Base-by-base conservation (phyloP, 2,888 invertebrate species). In the Hyppa rectilinea region DNA sequence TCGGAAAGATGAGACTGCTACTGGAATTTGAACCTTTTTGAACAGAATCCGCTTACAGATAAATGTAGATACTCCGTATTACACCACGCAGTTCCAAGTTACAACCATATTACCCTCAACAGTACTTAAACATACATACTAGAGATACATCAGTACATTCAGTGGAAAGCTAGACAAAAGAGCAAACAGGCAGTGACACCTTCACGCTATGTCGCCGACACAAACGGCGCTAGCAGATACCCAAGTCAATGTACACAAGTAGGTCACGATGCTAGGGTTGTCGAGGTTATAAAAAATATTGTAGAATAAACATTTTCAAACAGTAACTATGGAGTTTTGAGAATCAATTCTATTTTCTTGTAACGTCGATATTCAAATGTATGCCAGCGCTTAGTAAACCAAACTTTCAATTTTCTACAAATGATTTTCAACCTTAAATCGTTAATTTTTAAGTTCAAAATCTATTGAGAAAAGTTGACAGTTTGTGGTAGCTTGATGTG, bases 221-320 rank as follows among this genome's bases (percentile, higher is more conserved):
- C 74, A 62, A 67, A 67, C 50, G 60, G 64, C 29, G 56, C 56
- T 53, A 65, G 69, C 69, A 81, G 82, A 69, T 36, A 80, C 47
- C 61, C 40, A 65, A 78, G 78, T 77, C 78, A 69, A 78, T 65
- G 66, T 58, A 71, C 71, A 45, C 68, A 78, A 83, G 71, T 75
- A 56, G 83, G 82, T 83, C 83, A 83, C 31, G 2, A 2, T 7
- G 4, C 6, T 55, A 82, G 74, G 78, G 81, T 17, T 82, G 73
- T 10, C 79, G 1, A 49, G 31, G 31, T 14, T n/a, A n/a, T 5
- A 9, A 7, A 29, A 40, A 29, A 40, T 40, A 14, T 40, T 38
- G 10, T 31, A n/a, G n/a, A n/a, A n/a, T n/a, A 12, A n/a, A 55
- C 14, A 14, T 31, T 31, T n/a, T 6, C 0, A 12, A 31, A 52